Evolutionary conservation across 2,113 vertebrate genomes (phyloP), one percentile per base, ranked within the genome.

Genomic region (Hippocampus guttulatus): DNA sequence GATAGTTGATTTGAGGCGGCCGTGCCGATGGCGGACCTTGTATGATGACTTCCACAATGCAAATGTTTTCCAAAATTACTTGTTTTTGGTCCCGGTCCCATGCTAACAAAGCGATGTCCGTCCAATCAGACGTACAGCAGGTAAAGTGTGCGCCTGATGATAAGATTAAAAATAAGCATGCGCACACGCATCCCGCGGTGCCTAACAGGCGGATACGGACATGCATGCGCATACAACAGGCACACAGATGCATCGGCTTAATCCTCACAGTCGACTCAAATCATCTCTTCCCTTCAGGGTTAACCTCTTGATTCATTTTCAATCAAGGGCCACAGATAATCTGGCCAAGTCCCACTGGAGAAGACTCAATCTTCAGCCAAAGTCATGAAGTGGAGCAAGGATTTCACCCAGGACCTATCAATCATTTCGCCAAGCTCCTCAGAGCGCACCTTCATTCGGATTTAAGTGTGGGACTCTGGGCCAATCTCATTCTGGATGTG

Each of bases 281-380:
- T 88, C 76, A 84, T 81, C 70, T 67, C 67, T 60, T 67, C 73
- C 71, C 65, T 43, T 70, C 79, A 81, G 84, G 74, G 86, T 89
- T 87, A 88, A 87, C 79, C 78, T 79, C 78, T 81, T 84, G 74
- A 84, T 87, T 88, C 84, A 81, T 82, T 89, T 89, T 89, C 88
- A 88, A 90, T 91, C 90, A 90, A 76, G 71, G 71, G 55, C 68
- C 45, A 41, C 75, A 88, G 88, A 90, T 90, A 87, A 91, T 89
- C 85, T 81, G 76, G 75, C 81, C 84, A 80, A 85, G 84, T 84
- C 82, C 80, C 78, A 71, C 72, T 81, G 79, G 84, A 81, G 81
- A 85, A 83, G 81, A 85, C 84, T 90, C 86, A 84, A 85, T 87
- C 86, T 89, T 84, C 76, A 70, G 77, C 85, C 88, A 75, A 81